A percentile compares a stretch with the other conserved stretches of the same genome.
Conservation (phyloP, 2,113 vertebrate species). For the Thamnaconus septentrionalis region DNA sequence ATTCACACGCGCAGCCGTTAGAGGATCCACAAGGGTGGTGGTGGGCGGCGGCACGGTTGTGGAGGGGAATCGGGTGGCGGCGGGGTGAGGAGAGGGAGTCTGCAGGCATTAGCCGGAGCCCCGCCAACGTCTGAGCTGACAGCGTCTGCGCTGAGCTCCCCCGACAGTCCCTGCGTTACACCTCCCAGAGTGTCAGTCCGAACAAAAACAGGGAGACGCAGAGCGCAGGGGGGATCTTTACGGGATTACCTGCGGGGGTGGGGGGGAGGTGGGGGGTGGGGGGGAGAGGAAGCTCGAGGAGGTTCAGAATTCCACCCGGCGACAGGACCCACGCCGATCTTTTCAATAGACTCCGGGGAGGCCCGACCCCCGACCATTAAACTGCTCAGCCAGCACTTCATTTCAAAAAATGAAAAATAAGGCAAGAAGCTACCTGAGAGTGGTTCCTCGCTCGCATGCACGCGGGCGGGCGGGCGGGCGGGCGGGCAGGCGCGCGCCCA, state of each 20-base stretch:
- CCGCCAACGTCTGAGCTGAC: slow-evolving; percentile 66
- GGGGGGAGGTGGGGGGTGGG: too few relatives aligned
- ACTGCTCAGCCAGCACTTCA: slow-evolving; percentile 72
- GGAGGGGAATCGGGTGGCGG: not conserved
- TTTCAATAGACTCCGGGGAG: slow-evolving; percentile 57
- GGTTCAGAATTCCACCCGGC: slow-evolving; percentile 50
- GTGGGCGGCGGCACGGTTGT: too few relatives aligned
- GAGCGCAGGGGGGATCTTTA: slow-evolving; percentile 55
- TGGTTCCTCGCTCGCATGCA: slow-evolving; percentile 39
- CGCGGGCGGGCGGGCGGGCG: too few relatives aligned
- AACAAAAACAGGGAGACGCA: slow-evolving; percentile 54
- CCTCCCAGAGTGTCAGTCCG: slow-evolving; percentile 57
- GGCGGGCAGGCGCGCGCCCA: too few relatives aligned
- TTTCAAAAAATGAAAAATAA: slow-evolving; percentile 68
- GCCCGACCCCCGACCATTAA: slow-evolving; percentile 65
- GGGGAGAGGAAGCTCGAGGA: slow-evolving; percentile 39
- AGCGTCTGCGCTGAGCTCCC: slow-evolving; percentile 67
- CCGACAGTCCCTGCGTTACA: slow-evolving; percentile 62
- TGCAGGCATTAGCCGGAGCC: slow-evolving; percentile 69
- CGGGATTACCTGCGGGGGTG: slow-evolving; percentile 46
- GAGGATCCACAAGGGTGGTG: slow-evolving; percentile 48
- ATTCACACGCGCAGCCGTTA: slow-evolving; percentile 71
- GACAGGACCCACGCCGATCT: slow-evolving; percentile 63
- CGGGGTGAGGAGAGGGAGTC: slow-evolving; percentile 49
- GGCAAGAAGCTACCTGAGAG: slow-evolving; percentile 66